Conservation (phyloP, 2,113 vertebrate species). For the Raja brachyura region DNA sequence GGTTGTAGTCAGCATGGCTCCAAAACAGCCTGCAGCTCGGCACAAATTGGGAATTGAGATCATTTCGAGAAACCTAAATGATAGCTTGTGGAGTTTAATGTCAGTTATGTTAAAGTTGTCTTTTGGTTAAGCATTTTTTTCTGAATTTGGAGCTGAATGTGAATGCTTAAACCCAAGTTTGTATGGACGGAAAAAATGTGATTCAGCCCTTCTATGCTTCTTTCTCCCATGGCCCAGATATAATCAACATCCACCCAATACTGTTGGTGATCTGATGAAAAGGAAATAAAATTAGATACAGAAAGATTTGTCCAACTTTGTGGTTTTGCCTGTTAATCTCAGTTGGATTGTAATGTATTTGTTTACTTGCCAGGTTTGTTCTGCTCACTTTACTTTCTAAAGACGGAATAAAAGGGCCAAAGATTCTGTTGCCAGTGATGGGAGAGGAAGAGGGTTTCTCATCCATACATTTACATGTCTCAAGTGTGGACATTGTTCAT, state of each 20-base stretch:
- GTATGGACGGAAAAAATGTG: neutral
- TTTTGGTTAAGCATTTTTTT: neutral
- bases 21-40: neutral
- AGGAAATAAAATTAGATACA: neutral
- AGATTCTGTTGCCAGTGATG: neutral
- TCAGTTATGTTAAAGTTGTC: neutral
- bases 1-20: neutral
- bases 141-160: neutral
- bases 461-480: neutral
- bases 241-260: neutral
- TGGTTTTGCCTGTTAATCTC: neutral
- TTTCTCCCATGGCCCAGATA: neutral
- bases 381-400: neutral
- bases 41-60: neutral
- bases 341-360: neutral
- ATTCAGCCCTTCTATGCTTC: neutral
- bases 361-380: slow-evolving; percentile 1
- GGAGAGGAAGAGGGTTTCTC: neutral
- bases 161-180: neutral
- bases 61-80: neutral
- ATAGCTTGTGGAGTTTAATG: neutral
- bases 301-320: neutral
- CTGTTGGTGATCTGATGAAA: neutral
- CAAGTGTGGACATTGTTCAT: neutral
- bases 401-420: neutral